Percentiles rank a stretch among this genome's conserved stretches.
phyloP scores from a whole-genome alignment of 2,113 vertebrate genomes.

The Muntiacus muntjak region DNA sequence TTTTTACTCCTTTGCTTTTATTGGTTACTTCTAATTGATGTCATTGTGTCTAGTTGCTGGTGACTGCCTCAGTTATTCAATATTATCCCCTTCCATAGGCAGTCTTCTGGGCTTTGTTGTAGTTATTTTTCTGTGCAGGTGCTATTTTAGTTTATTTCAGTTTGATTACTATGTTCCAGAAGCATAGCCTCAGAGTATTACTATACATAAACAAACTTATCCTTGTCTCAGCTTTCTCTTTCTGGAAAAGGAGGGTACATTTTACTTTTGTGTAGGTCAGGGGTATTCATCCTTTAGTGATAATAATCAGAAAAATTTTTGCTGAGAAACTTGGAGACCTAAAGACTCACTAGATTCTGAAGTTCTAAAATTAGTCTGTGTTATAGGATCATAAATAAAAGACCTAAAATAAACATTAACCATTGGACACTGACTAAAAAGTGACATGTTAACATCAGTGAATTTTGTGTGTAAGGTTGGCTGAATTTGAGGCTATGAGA shows the following conservation, averaged over 20 bases:
- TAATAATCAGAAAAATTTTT: neutral
- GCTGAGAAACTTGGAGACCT: neutral
- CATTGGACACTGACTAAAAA: conserved; percentile 42
- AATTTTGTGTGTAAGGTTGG: conserved; percentile 69
- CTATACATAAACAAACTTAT: neutral
- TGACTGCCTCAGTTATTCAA: neutral
- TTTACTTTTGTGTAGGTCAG: neutral
- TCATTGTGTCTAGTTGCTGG: neutral
- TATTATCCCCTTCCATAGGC: neutral
- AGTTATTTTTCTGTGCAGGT: neutral
- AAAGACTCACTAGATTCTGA: neutral
- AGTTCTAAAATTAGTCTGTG: conserved; percentile 2
- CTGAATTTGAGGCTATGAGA: conserved; percentile 58
- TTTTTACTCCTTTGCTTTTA: neutral
- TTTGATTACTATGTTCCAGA: neutral
- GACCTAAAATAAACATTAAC: conserved; percentile 56
- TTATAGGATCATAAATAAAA: conserved; percentile 18
- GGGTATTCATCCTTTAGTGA: neutral
- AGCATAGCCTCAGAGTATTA: neutral
- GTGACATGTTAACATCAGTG: conserved; percentile 58
- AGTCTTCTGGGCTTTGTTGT: neutral
- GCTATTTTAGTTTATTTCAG: neutral
- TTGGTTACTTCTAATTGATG: neutral
- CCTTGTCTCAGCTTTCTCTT: neutral
- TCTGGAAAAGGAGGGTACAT: neutral